Evolutionary conservation across 2,113 vertebrate species (phyloP), one percentile per base, ranked within the genome.

Genomic region (Oreotrochilus melanogaster): DNA sequence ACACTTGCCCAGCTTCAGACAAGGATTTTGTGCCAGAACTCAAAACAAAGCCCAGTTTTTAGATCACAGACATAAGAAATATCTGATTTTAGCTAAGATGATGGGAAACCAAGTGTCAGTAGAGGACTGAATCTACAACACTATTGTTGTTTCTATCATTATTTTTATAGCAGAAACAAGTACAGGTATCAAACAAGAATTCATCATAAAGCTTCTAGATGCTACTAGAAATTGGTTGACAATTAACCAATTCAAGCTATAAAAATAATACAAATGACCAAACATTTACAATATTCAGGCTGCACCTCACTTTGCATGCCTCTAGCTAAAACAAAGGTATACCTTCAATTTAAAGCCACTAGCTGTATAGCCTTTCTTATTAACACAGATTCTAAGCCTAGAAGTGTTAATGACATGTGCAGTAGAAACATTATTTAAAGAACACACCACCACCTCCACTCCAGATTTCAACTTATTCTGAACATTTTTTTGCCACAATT

Each of bases 271-370:
- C n/a, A 83, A 86, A 28, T 22, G 4, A 86, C 18, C 19, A 62
- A 84, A 74, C 25, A 51, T 16, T 31, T 58, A 53, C 5, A 61
- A 39, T 37, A 82, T n/a, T 88, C 54, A 86, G 28, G 17, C 67
- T 66, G 17, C 42, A 83, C 53, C 30, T 65, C 37, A 28, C 33
- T 76, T 75, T 37, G 24, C 24, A 19, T 14, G 7, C 1, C 19
- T 4, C 10, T 21, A 22, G 16, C 4, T 0, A 53, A 6, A 23
- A n/a, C 0, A 47, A 4, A 67, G 14, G 10, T 53, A 50, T 9
- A 73, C 9, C 37, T 85, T 64, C 31, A 50, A 57, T 43, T 56
- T 50, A 73, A 91, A 71, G 19, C 22, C 30, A 81, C 10, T 33
- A 84, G 39, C 10, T 74, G 30, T 82, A 56, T 58, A 50, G 22